Percentiles rank a stretch among this genome's conserved stretches.
phyloP scores from a whole-genome alignment of 2,113 vertebrate species.

The Tursiops truncatus region DNA sequence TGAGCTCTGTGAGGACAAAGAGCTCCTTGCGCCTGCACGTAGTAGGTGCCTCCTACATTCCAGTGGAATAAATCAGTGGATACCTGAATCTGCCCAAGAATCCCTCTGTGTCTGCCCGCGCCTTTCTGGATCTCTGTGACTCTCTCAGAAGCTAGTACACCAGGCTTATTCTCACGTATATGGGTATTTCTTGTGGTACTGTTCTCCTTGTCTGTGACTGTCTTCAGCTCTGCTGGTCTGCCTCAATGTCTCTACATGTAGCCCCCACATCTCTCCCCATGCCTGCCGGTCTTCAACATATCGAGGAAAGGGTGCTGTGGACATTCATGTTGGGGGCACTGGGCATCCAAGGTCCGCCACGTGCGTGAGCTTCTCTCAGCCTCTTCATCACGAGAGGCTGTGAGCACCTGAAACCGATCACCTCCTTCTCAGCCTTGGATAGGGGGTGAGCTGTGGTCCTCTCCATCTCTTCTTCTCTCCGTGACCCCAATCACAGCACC shows the following conservation, averaged over 20 bases:
- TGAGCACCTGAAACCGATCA: slow-evolving; percentile 19
- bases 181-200: neutral
- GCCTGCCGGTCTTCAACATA: neutral
- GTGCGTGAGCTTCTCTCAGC: neutral
- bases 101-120: neutral
- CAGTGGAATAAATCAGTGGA: neutral
- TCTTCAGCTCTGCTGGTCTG: neutral
- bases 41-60: slow-evolving; percentile 15
- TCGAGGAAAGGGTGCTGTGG: neutral
- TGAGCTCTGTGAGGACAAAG: neutral
- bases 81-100: neutral
- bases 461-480: slow-evolving; percentile 35
- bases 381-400: neutral
- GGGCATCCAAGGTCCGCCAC: neutral
- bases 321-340: neutral
- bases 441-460: slow-evolving; percentile 39
- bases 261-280: neutral
- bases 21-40: neutral
- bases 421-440: slow-evolving; percentile 14
- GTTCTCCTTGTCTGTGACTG: neutral
- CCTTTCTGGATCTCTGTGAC: neutral
- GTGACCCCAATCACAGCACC: slow-evolving; percentile 73
- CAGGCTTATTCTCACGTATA: neutral
- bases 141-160: neutral
- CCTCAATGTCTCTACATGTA: neutral